Percentiles rank a stretch among this genome's conserved stretches.
Conservation (phyloP, 2,797 vertebrate genomes). For the Diplodus sargus region DNA sequence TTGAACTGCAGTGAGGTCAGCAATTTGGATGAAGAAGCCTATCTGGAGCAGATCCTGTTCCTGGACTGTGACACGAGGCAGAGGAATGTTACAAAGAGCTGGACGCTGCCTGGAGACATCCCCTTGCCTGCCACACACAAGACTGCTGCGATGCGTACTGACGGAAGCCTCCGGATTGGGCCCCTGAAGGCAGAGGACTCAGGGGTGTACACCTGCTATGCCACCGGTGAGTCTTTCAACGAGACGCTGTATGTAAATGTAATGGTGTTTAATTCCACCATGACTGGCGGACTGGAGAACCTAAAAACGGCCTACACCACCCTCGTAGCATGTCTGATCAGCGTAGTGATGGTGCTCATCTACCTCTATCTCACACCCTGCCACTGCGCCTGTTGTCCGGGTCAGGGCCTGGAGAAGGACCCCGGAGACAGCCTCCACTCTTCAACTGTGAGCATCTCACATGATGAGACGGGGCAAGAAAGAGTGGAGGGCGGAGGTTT, state of each 20-base stretch:
- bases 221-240: constrained; percentile 88
- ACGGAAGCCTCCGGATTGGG: constrained; percentile 88
- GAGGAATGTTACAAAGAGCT: constrained; percentile 85
- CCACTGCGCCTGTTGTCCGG: constrained; percentile 88
- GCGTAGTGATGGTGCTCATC: constrained; percentile 92
- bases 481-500: constrained; percentile 62
- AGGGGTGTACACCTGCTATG: constrained; percentile 93
- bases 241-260: constrained; percentile 93
- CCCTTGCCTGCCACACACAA: constrained; percentile 78
- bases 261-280: constrained; percentile 91
- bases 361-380: constrained; percentile 97
- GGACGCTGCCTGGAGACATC: constrained; percentile 89
- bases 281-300: constrained; percentile 86
- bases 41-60: constrained; percentile 87
- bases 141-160: constrained; percentile 70
- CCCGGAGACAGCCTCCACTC: constrained; percentile 91
- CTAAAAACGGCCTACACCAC: constrained; percentile 98
- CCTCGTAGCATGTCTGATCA: constrained; percentile 92
- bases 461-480: constrained; percentile 72
- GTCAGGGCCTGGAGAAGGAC: constrained; percentile 77
- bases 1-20: constrained; percentile 84
- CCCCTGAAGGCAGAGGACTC: constrained; percentile 86
- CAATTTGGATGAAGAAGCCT: constrained; percentile 81
- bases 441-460: constrained; percentile 90
- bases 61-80: constrained; percentile 92